These are phyloP conservation scores for Eumerus sabulonum DNA, from an alignment of 2,888 invertebrate species.

Conservation along the genomic window DNA sequence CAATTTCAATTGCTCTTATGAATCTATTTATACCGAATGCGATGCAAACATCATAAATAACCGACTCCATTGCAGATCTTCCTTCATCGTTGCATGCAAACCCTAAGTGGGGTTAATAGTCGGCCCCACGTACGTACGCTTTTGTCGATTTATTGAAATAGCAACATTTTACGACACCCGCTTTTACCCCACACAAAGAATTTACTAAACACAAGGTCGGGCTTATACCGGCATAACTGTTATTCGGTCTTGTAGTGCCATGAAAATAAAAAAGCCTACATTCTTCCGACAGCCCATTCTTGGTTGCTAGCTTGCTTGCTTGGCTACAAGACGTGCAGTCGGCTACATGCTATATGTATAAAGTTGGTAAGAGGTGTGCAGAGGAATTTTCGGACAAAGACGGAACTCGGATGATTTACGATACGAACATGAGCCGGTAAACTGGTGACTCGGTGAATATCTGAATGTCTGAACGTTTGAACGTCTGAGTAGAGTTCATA, in stretches of 20 bases:
- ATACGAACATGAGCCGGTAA: constrained; percentile 56
- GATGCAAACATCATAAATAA: constrained; percentile 60
- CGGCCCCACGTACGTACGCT: constrained; percentile 12
- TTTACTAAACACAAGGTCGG: constrained; percentile 47
- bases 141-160: constrained; percentile 45
- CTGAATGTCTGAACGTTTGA: constrained; percentile 48
- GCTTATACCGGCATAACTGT: constrained; percentile 49
- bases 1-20: constrained; percentile 63
- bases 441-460: constrained; percentile 56
- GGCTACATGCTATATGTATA: not conserved
- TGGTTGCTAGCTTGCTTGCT: too few relatives aligned
- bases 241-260: constrained; percentile 34
- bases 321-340: not conserved
- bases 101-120: constrained; percentile 24
- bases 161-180: constrained; percentile 36
- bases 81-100: constrained; percentile 18
- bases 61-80: constrained; percentile 35
- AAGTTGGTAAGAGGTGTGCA: constrained; percentile 18
- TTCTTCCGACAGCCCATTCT: constrained; percentile 9
- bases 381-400: constrained; percentile 44
- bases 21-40: constrained; percentile 51
- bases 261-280: constrained; percentile 17
- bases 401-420: constrained; percentile 55
- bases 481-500: constrained; percentile 26
- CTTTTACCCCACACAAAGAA: constrained; percentile 18